phyloP scores from a whole-genome alignment of 1,140 invertebrate genomes.

The Dendrolimus punctatus region DNA sequence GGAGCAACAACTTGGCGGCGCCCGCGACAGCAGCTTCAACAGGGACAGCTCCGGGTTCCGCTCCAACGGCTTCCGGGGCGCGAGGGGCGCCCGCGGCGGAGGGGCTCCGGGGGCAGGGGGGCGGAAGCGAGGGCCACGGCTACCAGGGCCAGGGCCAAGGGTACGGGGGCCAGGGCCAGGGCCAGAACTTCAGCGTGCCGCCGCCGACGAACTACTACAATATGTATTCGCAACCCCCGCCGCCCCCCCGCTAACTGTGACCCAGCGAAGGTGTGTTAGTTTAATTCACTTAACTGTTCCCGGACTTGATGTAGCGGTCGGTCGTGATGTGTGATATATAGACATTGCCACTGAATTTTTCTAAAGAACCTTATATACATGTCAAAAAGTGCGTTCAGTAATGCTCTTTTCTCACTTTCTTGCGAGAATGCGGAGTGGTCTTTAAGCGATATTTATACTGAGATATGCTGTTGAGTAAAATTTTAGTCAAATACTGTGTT shows the following conservation, averaged over 20 bases:
- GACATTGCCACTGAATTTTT: too few relatives aligned
- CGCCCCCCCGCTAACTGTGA: slow-evolving; percentile 20
- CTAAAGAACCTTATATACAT: too few relatives aligned
- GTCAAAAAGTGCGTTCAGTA: too few relatives aligned
- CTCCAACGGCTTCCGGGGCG: slow-evolving; percentile 25
- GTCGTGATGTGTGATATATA: too few relatives aligned
- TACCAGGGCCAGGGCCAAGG: slow-evolving; percentile 4
- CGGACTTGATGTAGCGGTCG: too few relatives aligned
- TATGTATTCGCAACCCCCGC: slow-evolving; percentile 52
- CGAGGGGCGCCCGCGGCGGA: slow-evolving; percentile 16
- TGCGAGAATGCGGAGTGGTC: too few relatives aligned
- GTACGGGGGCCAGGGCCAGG: slow-evolving; percentile 14
- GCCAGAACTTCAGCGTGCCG: slow-evolving; percentile 16
- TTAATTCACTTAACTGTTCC: too few relatives aligned
- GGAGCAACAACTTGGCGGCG: slow-evolving; percentile 13
- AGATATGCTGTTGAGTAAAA: too few relatives aligned
- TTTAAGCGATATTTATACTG: too few relatives aligned
- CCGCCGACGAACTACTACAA: slow-evolving; percentile 51
- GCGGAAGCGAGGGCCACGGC: slow-evolving; percentile 2
- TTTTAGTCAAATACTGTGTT: too few relatives aligned
- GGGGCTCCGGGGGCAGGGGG: neutral
- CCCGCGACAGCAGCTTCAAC: slow-evolving; percentile 14
- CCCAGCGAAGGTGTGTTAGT: slow-evolving; percentile 8
- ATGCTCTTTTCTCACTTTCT: too few relatives aligned
- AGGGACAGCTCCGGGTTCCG: slow-evolving; percentile 26